These are phyloP conservation scores for Ginglymostoma cirratum DNA, from an alignment of 2,113 vertebrate species.

Conservation along the genomic window DNA sequence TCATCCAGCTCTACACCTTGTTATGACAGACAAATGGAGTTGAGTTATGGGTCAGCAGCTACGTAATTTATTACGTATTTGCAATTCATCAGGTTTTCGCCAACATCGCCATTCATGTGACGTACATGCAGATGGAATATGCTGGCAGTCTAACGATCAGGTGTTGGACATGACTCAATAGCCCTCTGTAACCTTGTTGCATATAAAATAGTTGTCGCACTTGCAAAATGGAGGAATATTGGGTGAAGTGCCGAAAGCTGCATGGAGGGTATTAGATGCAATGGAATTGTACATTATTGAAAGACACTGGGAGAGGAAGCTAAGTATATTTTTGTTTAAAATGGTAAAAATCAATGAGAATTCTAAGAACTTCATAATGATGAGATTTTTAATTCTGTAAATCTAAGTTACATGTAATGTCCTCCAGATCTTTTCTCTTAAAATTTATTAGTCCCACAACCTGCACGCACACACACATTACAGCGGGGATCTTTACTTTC, in stretches of 20 bases:
- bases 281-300: neutral
- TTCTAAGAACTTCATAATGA: neutral
- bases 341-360: neutral
- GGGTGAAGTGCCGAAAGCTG: neutral
- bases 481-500: neutral
- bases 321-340: neutral
- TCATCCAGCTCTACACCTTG: too few species aligned
- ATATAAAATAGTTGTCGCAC: neutral
- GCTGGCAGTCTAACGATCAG: neutral
- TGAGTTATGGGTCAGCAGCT: neutral
- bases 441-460: neutral
- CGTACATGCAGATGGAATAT: neutral
- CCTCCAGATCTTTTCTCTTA: neutral
- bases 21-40: neutral
- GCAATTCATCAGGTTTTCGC: neutral
- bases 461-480: neutral
- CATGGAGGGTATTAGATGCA: neutral
- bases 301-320: neutral
- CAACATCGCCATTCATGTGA: neutral
- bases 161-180: neutral
- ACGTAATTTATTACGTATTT: neutral
- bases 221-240: neutral
- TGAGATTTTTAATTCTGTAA: neutral
- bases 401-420: neutral
- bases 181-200: neutral